Percentiles rank a stretch among this genome's conserved stretches.
Conservation (phyloP, 2,797 vertebrate species). For the Trachurus trachurus region DNA sequence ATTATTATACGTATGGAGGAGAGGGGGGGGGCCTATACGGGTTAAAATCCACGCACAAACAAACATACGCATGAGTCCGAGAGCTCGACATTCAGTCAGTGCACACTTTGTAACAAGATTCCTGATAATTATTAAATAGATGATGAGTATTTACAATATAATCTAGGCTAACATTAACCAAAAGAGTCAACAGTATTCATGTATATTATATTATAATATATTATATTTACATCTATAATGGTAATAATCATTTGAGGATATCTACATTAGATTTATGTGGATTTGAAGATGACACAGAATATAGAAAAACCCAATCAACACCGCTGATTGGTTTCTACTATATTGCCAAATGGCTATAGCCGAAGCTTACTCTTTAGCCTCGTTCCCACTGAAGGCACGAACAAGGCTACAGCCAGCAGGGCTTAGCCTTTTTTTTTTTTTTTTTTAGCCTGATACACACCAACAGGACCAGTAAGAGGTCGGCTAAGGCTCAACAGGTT, state of each 20-base stretch:
- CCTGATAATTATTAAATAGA: conserved; percentile 70
- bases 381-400: conserved; percentile 63
- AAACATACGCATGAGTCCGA: conserved; percentile 36
- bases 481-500: conserved; percentile 51
- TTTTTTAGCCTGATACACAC: conserved; percentile 38
- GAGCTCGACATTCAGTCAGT: conserved; percentile 58
- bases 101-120: conserved; percentile 62
- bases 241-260: conserved; percentile 33
- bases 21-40: neutral
- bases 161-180: conserved; percentile 57
- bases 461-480: conserved; percentile 43
- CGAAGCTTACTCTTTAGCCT: conserved; percentile 59
- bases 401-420: conserved; percentile 38
- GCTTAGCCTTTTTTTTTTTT: conserved; percentile 6
- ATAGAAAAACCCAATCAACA: conserved; percentile 45
- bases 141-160: conserved; percentile 57
- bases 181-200: conserved; percentile 54
- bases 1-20: neutral
- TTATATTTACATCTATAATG: conserved; percentile 56
- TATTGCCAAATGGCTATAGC: conserved; percentile 46
- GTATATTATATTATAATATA: conserved; percentile 19
- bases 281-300: conserved; percentile 39
- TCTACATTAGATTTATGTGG: conserved; percentile 51
- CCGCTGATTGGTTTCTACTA: conserved; percentile 36
- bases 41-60: conserved; percentile 46